phyloP scores from a whole-genome alignment of 2,113 vertebrate genomes.

The Tapirus terrestris region DNA sequence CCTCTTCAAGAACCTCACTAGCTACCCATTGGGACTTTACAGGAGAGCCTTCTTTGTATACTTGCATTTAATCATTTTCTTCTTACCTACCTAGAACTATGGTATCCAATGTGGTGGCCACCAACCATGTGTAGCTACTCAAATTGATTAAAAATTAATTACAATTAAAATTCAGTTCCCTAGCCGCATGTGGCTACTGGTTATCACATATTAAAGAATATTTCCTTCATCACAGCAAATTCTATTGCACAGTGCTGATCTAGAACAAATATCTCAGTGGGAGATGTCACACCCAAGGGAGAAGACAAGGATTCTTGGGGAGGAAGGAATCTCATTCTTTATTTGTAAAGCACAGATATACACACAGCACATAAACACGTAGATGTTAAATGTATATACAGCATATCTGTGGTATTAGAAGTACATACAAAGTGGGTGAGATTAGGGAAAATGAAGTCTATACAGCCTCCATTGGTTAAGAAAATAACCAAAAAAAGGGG shows the following conservation, averaged over 20 bases:
- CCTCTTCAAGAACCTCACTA: not conserved
- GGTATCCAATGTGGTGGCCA: not conserved
- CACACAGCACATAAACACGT: not conserved
- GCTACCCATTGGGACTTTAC: not conserved
- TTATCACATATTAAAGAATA: too few relatives aligned
- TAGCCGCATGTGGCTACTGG: rapidly evolving
- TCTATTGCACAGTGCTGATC: too few relatives aligned
- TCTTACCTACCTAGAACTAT: not conserved
- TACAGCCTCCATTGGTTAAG: not conserved
- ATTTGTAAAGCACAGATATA: not conserved
- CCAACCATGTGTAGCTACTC: rapidly evolving
- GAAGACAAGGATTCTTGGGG: too few relatives aligned
- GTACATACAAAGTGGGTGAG: too few relatives aligned
- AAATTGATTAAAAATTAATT: not conserved
- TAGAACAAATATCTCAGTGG: not conserved
- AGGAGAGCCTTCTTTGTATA: not conserved
- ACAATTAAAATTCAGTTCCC: not conserved
- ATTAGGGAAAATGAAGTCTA: not conserved
- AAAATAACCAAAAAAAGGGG: not conserved
- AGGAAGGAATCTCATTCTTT: rapidly evolving
- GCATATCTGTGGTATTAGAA: too few relatives aligned
- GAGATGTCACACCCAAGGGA: too few relatives aligned
- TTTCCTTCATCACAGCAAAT: not conserved
- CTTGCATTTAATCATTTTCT: not conserved
- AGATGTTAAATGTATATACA: rapidly evolving